Conservation (phyloP, 2,113 vertebrate species). For the Leptobrachium ailaonicum region DNA sequence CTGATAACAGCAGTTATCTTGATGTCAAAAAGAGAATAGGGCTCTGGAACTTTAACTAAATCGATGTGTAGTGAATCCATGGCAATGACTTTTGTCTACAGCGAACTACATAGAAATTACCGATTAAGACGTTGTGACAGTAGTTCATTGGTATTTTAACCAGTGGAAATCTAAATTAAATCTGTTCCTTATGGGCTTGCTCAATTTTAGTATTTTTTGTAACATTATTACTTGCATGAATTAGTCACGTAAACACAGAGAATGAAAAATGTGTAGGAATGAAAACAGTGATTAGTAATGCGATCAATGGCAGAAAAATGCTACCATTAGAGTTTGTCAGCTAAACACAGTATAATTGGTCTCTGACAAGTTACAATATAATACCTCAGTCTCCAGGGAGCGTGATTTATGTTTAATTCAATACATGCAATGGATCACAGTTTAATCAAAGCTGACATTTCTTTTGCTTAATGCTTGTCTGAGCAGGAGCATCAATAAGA, state of each 20-base stretch:
- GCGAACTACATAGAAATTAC: no score
- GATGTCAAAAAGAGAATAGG: no score
- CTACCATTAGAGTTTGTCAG: background rate
- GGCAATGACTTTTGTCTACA: no score
- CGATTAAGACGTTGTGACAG: no score
- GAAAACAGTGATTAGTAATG: slow-evolving; percentile 13
- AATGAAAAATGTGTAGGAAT: background rate
- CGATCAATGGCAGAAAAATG: slow-evolving; percentile 8
- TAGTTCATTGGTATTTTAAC: no score
- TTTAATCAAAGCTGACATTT: slow-evolving; percentile 26
- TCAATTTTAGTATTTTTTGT: background rate
- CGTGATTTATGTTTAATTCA: background rate
- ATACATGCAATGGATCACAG: slow-evolving; percentile 1
- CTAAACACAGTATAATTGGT: slow-evolving; percentile 14
- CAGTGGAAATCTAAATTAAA: no score
- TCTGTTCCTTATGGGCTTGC: no score
- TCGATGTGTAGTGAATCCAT: no score
- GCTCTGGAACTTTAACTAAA: no score
- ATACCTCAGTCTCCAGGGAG: background rate
- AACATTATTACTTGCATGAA: background rate
- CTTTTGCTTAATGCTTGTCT: slow-evolving; percentile 5
- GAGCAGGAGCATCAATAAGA: background rate
- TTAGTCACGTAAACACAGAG: no score
- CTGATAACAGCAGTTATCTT: no score
- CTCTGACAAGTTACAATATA: background rate